phyloP scores from a whole-genome alignment of 2,797 vertebrate genomes.

The Xenentodon cancila region DNA sequence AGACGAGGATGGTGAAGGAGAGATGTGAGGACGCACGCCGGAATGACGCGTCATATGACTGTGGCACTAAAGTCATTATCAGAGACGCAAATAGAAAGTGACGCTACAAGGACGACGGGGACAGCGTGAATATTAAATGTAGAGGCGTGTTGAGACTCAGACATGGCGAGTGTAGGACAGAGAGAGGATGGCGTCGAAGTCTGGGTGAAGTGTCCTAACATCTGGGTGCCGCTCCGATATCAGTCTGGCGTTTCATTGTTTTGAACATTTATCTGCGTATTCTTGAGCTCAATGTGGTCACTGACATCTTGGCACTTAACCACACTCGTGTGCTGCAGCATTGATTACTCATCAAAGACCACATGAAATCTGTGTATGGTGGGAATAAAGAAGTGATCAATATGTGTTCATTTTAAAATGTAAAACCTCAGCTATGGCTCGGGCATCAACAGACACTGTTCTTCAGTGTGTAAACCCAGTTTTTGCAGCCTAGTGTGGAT shows the following conservation, averaged over 20 bases:
- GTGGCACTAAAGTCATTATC: slow-evolving; percentile 17
- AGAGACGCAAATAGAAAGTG: slow-evolving; percentile 26
- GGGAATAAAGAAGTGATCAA: too few species aligned
- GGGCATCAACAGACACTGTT: too few species aligned
- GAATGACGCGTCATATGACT: slow-evolving; percentile 2
- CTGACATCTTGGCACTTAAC: too few species aligned
- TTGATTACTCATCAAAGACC: too few species aligned
- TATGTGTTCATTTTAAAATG: too few species aligned
- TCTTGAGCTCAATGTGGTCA: neutral
- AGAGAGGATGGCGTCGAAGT: slow-evolving; percentile 34
- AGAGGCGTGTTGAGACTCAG: slow-evolving; percentile 2
- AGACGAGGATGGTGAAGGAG: slow-evolving; percentile 9
- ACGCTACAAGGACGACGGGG: slow-evolving; percentile 18
- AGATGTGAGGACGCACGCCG: neutral
- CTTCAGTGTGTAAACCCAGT: too few species aligned
- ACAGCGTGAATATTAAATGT: slow-evolving; percentile 8
- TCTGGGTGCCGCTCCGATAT: slow-evolving; percentile 7
- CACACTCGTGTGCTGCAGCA: too few species aligned
- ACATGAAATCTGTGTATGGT: too few species aligned
- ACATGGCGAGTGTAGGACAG: neutral
- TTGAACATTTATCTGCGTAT: neutral
- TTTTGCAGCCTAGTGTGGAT: too few species aligned
- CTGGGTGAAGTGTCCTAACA: slow-evolving; percentile 20
- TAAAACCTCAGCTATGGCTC: too few species aligned
- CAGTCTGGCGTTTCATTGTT: neutral